Evolutionary conservation across 2,113 vertebrate species (phyloP).

Genomic region (Andinoacara biseriatus): DNA sequence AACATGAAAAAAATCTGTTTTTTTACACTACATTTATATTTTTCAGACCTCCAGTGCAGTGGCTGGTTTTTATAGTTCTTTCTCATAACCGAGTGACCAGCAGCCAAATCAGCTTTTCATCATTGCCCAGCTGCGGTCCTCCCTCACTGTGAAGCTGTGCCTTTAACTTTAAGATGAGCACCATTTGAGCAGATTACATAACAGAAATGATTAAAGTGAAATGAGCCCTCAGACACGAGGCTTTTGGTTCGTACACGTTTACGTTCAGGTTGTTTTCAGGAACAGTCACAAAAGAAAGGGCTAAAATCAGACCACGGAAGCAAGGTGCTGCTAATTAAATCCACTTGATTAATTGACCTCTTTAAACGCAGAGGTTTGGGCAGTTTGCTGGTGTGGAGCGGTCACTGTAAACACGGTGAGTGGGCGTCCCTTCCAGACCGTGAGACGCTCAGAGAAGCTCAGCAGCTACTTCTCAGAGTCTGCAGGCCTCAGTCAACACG

Average conservation of each 20-base stretch:
- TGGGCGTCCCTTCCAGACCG: too few species aligned
- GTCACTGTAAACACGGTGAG: not conserved
- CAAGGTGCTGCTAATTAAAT: not conserved
- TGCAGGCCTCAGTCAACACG: too few species aligned
- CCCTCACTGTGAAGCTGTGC: not conserved
- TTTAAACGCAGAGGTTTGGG: not conserved
- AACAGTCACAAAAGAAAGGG: not conserved
- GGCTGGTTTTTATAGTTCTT: rapidly evolving
- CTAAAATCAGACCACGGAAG: rapidly evolving
- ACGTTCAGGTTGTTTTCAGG: not conserved
- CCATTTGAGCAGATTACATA: not conserved
- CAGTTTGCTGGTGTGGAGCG: not conserved
- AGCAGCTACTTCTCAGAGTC: too few species aligned
- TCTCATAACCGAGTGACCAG: not conserved
- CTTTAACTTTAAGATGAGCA: not conserved
- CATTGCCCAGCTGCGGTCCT: not conserved
- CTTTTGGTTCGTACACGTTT: rapidly evolving
- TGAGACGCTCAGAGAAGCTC: not conserved
- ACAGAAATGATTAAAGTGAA: not conserved
- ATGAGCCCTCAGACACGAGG: not conserved
- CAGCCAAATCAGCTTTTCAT: not conserved
- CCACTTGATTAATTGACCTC: rapidly evolving
- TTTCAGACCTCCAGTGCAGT: not conserved
- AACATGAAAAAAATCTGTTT: not conserved
- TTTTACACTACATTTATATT: rapidly evolving